These are phyloP conservation scores for Camelus bactrianus DNA, from an alignment of 2,113 vertebrate species.

Conservation along the genomic window DNA sequence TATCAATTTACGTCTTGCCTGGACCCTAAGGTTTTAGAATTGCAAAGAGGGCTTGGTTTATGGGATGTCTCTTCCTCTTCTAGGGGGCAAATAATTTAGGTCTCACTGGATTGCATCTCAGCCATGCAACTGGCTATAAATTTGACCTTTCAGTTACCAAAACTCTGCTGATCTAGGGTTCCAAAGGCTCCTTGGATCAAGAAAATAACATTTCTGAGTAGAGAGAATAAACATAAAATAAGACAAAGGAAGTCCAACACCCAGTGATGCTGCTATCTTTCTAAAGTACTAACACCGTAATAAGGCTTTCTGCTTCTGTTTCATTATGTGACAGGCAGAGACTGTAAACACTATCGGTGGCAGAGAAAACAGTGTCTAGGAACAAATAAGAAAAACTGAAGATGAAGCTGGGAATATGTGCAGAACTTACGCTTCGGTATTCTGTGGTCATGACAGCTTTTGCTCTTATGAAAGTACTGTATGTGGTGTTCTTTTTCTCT, in stretches of 20 bases:
- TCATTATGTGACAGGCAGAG: constrained; percentile 71
- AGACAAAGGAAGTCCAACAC: neutral
- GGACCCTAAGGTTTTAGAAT: neutral
- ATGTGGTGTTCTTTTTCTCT: constrained; percentile 67
- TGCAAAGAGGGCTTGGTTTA: neutral
- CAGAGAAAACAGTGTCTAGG: constrained; percentile 72
- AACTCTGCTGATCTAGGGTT: neutral
- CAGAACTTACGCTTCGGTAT: constrained; percentile 67
- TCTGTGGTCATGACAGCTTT: constrained; percentile 74
- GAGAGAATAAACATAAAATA: neutral
- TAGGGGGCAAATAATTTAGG: neutral
- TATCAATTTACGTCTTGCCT: neutral
- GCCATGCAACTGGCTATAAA: neutral
- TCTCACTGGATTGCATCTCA: neutral
- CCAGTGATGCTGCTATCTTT: constrained; percentile 36
- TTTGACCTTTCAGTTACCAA: constrained; percentile 23
- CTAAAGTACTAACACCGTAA: neutral
- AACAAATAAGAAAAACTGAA: constrained; percentile 74
- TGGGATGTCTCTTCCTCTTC: neutral
- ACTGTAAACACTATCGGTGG: constrained; percentile 61
- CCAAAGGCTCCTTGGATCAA: neutral
- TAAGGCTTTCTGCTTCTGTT: constrained; percentile 63
- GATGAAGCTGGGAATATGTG: constrained; percentile 65
- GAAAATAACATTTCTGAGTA: neutral
- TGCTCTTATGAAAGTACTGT: constrained; percentile 63